Base-by-base conservation (phyloP, 2,797 vertebrate genomes). In the Lagodon rhomboides region DNA sequence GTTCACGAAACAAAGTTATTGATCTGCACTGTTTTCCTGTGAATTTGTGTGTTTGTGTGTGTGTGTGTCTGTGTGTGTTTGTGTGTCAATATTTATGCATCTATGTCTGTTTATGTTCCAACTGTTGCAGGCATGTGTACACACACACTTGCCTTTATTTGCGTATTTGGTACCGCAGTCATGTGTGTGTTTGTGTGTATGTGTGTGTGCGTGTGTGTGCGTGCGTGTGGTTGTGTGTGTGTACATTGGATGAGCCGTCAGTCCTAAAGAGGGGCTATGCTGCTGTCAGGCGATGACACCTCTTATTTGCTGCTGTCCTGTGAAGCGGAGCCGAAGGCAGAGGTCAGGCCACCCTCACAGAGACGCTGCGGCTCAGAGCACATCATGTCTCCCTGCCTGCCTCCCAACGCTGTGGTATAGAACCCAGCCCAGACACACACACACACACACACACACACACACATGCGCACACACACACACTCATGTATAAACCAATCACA, bases 301-400 rank as follows among this genome's bases (percentile, higher is more conserved):
- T 94, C 93, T 89, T 91, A 92, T 94, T 94, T 93, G 90, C 92
- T 91, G 86, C 86, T 89, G 85, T 91, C 85, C 89, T 85, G 86
- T 92, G 90, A 93, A 93, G 88, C 87, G 61, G 73, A 91, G 91
- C 92, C 92, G 93, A 93, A 93, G 88, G 91, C 91, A 87, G 92
- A 90, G 93, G 93, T 93, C 93, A 93, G 89, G 91, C 87, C 89
- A 92, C 91, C 91, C 91, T 92, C 92, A 79, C 87, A 73, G 91
- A 93, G 89, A 91, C 74, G 75, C 85, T 30, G 60, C 74, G 51
- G 79, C 91, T 90, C 90, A 85, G 82, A 91, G 87, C 87, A 75
- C 90, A 88, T 91, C 89, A 87, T 78, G 87, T 91, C 87, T 79
- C 79, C 79, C 88, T 80, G 77, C 83, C 80, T 75, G 85, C 75